phyloP scores from a whole-genome alignment of 2,113 vertebrate species.

The Connochaetes taurinus region DNA sequence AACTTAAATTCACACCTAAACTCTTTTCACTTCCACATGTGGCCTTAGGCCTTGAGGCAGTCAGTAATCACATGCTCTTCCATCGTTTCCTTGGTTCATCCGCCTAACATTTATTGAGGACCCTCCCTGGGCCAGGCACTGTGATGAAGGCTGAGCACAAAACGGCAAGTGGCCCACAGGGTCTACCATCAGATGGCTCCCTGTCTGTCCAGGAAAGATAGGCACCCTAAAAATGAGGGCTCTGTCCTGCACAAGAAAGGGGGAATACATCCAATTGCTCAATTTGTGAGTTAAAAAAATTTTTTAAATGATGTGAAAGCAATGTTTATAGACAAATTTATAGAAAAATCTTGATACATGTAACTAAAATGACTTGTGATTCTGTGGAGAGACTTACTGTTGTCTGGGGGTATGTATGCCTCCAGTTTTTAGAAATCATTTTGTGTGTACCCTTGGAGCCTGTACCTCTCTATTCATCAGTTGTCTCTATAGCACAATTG shows the following conservation, averaged over 20 bases:
- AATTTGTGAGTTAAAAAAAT: background rate
- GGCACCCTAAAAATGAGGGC: background rate
- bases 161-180: no score
- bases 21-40: background rate
- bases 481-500: background rate
- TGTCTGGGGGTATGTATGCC: background rate
- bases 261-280: background rate
- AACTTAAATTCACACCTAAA: conserved; percentile 53
- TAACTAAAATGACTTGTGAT: background rate
- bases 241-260: background rate
- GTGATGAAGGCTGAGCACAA: background rate
- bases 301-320: background rate
- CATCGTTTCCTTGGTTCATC: background rate
- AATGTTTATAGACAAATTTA: background rate
- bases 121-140: no score
- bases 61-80: background rate
- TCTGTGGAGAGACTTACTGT: background rate
- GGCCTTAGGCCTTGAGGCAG: background rate
- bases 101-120: background rate
- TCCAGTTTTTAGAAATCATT: background rate
- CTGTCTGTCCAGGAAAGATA: background rate
- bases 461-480: background rate
- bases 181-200: accelerated
- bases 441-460: background rate
- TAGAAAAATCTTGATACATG: background rate